Conservation (phyloP, 2,113 vertebrate genomes). For the Nothoprocta pentlandii region DNA sequence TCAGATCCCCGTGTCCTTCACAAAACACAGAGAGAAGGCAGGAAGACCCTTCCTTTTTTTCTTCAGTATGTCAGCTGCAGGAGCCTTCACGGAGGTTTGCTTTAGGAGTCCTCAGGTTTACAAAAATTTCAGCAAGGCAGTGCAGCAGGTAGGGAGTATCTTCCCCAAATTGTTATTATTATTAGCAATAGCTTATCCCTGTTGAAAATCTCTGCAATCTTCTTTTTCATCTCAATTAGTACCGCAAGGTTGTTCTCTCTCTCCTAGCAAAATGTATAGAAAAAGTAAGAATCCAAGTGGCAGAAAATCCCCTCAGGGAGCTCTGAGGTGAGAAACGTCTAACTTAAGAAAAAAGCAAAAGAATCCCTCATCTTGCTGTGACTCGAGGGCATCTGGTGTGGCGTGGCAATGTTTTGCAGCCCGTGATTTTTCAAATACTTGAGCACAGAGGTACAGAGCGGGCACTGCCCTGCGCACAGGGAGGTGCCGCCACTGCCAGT, state of each 20-base stretch:
- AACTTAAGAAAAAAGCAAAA: too few species aligned
- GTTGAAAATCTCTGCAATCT: background rate
- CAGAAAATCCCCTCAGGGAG: background rate
- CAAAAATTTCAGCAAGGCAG: background rate
- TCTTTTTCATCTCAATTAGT: background rate
- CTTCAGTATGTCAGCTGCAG: background rate
- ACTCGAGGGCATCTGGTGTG: background rate
- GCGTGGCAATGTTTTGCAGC: background rate
- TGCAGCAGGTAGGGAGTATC: background rate
- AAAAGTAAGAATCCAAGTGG: background rate
- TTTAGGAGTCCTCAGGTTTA: background rate
- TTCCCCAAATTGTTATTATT: background rate
- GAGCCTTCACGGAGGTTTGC: background rate
- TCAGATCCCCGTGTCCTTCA: background rate
- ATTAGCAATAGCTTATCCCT: background rate
- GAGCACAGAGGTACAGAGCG: rapidly evolving
- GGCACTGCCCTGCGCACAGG: background rate
- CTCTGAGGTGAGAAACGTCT: rapidly evolving
- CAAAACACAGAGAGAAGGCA: background rate
- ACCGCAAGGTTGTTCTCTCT: background rate
- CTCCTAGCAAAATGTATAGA: background rate
- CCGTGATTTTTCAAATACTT: background rate
- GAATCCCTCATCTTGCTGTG: rapidly evolving
- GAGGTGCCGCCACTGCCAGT: background rate
- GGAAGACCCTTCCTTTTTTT: background rate